Evolutionary conservation across 2,888 invertebrate genomes (phyloP).

Genomic region (Hofmannophila pseudospretella): DNA sequence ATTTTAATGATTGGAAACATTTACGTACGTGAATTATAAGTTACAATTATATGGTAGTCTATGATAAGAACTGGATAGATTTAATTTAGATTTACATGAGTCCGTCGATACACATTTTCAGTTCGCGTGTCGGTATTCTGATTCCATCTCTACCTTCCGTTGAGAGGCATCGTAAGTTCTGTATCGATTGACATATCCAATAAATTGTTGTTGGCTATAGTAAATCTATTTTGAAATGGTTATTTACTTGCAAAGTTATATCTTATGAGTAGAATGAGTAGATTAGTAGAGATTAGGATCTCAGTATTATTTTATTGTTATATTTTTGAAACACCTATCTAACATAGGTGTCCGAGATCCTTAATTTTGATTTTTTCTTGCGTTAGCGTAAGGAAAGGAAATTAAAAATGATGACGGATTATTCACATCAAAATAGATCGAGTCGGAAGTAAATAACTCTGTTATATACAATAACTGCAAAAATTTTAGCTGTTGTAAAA

Average conservation of each 20-base stretch:
- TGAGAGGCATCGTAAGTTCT: background rate
- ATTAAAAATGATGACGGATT: too few species aligned
- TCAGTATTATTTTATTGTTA: too few species aligned
- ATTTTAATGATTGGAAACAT: background rate
- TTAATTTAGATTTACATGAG: slow-evolving; percentile 30
- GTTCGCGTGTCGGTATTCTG: slow-evolving; percentile 24
- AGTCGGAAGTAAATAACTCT: too few species aligned
- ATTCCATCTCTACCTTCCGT: slow-evolving; percentile 2
- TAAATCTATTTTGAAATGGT: background rate
- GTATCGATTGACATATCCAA: background rate
- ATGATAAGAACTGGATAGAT: slow-evolving; percentile 17
- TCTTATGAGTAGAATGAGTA: too few species aligned
- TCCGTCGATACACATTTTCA: slow-evolving; percentile 15
- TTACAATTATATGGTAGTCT: background rate
- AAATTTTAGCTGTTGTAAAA: too few species aligned
- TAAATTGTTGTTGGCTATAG: background rate
- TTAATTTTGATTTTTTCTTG: too few species aligned
- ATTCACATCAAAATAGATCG: too few species aligned
- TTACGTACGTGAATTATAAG: background rate
- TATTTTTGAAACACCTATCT: too few species aligned
- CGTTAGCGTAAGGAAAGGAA: too few species aligned
- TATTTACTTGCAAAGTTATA: background rate
- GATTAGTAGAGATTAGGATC: too few species aligned
- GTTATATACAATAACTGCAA: too few species aligned
- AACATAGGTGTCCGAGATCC: too few species aligned